Evolutionary conservation across 2,888 invertebrate genomes (phyloP).

Genomic region (Lasioglossum figueresi): DNA sequence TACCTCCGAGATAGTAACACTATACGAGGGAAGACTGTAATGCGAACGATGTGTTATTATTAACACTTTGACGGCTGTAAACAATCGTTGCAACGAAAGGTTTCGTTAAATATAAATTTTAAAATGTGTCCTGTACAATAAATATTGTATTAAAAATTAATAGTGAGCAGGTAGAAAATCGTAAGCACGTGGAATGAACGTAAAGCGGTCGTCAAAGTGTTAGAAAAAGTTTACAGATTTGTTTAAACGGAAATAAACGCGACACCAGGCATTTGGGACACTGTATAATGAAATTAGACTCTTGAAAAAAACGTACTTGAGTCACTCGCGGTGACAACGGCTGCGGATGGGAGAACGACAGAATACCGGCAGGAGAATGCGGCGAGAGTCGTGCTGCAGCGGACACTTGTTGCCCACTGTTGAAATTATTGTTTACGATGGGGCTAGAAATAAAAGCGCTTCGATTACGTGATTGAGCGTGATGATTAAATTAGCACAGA

Average conservation of each 20-base stretch:
- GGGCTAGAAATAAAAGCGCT: slow-evolving; percentile 68
- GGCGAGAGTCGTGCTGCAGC: slow-evolving; percentile 86
- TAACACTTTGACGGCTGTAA: slow-evolving; percentile 12
- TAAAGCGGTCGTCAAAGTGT: slow-evolving; percentile 1
- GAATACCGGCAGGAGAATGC: slow-evolving; percentile 84
- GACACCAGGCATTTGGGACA: slow-evolving; percentile 48
- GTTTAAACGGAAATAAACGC: slow-evolving; percentile 42
- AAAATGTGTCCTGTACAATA: too few species aligned
- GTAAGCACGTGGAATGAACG: not conserved
- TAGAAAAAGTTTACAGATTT: not conserved
- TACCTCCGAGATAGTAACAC: too few species aligned
- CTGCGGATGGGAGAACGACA: slow-evolving; percentile 84
- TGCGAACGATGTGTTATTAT: not conserved
- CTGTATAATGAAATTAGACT: slow-evolving; percentile 41
- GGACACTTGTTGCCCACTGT: slow-evolving; percentile 82
- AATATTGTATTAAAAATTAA: too few species aligned
- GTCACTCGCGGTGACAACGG: slow-evolving; percentile 86
- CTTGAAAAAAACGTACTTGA: slow-evolving; percentile 80
- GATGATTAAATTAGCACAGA: not conserved
- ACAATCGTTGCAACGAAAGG: too few species aligned
- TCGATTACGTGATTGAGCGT: not conserved
- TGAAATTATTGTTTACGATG: slow-evolving; percentile 83
- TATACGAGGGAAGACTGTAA: too few species aligned
- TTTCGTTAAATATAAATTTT: not conserved
- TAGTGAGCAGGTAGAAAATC: too few species aligned